A percentile compares a stretch with the other conserved stretches of the same genome.
These are phyloP conservation scores for Tetranychus truncatus DNA, from an alignment of 2,888 invertebrate species.

Conservation along the genomic window DNA sequence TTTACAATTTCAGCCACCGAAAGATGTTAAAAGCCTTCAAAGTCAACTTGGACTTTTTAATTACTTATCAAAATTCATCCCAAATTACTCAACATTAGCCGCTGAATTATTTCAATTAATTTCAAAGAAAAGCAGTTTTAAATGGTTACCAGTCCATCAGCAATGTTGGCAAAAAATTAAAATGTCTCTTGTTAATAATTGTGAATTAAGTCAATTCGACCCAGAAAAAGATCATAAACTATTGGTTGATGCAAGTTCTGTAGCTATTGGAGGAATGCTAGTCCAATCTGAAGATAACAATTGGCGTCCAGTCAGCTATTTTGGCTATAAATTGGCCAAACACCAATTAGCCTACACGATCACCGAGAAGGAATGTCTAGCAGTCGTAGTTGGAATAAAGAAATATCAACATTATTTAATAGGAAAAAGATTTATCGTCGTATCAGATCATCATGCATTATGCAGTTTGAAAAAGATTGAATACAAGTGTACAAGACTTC, in stretches of 20 bases:
- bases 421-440: neutral
- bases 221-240: neutral
- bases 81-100: neutral
- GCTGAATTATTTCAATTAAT: neutral
- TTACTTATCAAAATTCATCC: neutral
- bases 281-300: neutral
- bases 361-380: neutral
- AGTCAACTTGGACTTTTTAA: neutral
- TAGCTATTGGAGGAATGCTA: neutral
- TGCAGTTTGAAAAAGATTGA: neutral
- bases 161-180: neutral
- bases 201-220: neutral
- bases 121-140: neutral
- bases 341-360: slow-evolving; percentile 27
- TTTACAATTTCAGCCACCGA: neutral
- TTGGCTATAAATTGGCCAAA: neutral
- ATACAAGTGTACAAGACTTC: neutral
- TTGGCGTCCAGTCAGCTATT: neutral
- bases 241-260: neutral
- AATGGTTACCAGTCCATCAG: neutral
- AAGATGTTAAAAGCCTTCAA: neutral
- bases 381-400: neutral
- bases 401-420: neutral
- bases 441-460: neutral
- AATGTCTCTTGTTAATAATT: neutral